phyloP scores from a whole-genome alignment of 1,140 invertebrate genomes.

The Cherax destructor region DNA sequence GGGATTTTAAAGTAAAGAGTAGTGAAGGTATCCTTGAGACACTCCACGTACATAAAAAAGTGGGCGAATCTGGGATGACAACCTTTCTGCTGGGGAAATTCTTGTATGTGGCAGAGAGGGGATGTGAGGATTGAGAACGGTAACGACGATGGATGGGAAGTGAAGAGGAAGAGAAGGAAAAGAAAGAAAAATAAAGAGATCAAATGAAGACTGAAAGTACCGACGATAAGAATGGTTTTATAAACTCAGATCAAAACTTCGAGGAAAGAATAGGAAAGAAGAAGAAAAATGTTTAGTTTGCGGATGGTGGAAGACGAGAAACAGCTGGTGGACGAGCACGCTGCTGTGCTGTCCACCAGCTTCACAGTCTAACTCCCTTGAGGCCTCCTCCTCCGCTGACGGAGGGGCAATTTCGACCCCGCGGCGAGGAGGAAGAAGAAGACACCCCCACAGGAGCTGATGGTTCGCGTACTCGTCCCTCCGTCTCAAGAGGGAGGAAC shows the following conservation, averaged over 20 bases:
- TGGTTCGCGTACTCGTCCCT: neutral
- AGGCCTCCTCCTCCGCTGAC: neutral
- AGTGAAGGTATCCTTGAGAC: neutral
- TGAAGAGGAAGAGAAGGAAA: constrained; percentile 16
- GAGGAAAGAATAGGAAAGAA: constrained; percentile 21
- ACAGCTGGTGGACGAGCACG: neutral
- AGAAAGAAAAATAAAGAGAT: constrained; percentile 10
- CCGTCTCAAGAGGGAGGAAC: neutral
- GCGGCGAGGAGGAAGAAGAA: too few relatives aligned
- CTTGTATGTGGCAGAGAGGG: neutral
- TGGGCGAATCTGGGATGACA: constrained; percentile 33
- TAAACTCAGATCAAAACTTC: constrained; percentile 27
- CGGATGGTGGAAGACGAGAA: constrained; percentile 28
- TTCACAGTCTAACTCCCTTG: neutral
- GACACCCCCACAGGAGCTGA: neutral
- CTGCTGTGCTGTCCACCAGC: neutral
- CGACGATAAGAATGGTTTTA: constrained; percentile 15
- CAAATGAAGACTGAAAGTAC: neutral
- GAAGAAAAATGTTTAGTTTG: constrained; percentile 34
- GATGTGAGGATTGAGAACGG: neutral
- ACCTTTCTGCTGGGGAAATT: neutral
- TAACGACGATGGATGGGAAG: neutral
- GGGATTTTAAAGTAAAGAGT: neutral
- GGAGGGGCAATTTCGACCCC: too few relatives aligned
- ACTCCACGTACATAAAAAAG: neutral